A percentile compares a stretch with the other conserved stretches of the same genome.
These are phyloP conservation scores for Tachina lurida DNA, from an alignment of 2,888 invertebrate genomes.

Conservation along the genomic window DNA sequence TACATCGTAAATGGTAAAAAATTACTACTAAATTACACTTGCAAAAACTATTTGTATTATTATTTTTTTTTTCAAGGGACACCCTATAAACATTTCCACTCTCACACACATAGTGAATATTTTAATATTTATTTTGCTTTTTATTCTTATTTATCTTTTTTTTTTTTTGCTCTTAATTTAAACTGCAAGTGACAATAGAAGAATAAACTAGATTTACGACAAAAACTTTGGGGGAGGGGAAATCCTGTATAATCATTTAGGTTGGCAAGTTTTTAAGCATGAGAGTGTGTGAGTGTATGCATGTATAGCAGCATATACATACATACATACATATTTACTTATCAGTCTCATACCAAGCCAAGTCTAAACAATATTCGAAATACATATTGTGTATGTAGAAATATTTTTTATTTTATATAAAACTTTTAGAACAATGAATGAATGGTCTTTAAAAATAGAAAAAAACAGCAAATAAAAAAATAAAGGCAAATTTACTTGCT, in stretches of 20 bases:
- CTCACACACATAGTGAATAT: not conserved
- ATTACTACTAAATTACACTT: not conserved
- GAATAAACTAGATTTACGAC: conserved; percentile 63
- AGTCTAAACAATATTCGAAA: conserved; percentile 30
- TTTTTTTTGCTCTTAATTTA: conserved; percentile 50
- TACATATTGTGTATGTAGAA: conserved; percentile 7
- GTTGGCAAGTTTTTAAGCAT: not conserved
- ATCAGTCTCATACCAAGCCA: conserved; percentile 8
- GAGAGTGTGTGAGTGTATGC: not conserved
- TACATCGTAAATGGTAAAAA: not conserved
- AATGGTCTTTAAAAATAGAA: conserved; percentile 22
- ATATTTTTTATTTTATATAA: conserved; percentile 35
- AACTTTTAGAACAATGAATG: conserved; percentile 56
- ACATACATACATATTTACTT: conserved; percentile 6
- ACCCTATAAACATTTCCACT: not conserved
- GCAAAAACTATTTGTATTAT: not conserved
- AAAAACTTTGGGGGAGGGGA: conserved; percentile 23
- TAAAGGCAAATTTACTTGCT: conserved; percentile 38
- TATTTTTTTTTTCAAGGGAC: not conserved
- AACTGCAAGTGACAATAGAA: conserved; percentile 70
- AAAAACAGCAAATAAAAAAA: conserved; percentile 11
- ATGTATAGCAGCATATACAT: not conserved
- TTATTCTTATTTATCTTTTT: not conserved
- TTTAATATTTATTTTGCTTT: conserved; percentile 19
- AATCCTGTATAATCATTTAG: conserved; percentile 3